phyloP scores from a whole-genome alignment of 2,113 vertebrate species.

The Gambusia holbrooki region DNA sequence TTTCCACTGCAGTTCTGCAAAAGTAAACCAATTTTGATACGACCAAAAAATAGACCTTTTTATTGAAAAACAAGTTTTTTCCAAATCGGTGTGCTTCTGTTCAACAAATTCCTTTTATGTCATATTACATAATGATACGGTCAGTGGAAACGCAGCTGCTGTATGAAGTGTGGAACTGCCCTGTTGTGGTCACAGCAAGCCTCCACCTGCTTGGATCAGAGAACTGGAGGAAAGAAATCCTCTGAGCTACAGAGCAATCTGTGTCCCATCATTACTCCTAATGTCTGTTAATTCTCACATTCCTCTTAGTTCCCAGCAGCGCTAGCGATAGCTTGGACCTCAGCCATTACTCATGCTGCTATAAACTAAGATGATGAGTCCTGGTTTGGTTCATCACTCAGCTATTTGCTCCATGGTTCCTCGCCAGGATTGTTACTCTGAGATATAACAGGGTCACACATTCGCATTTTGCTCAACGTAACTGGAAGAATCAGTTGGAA shows the following conservation, averaged over 20 bases:
- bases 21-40: too few relatives aligned
- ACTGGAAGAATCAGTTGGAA: too few relatives aligned
- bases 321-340: neutral
- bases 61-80: too few relatives aligned
- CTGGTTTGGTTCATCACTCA: slow-evolving; percentile 2
- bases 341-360: neutral
- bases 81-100: too few relatives aligned
- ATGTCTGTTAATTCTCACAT: neutral
- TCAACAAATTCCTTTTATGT: too few relatives aligned
- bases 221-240: neutral
- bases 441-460: neutral
- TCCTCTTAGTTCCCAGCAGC: neutral
- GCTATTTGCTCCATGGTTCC: slow-evolving; percentile 21
- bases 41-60: too few relatives aligned
- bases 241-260: neutral
- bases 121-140: too few relatives aligned
- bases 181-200: slow-evolving; percentile 17
- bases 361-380: neutral
- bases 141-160: too few relatives aligned
- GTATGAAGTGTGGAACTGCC: slow-evolving; percentile 18
- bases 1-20: too few relatives aligned
- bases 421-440: slow-evolving; percentile 19
- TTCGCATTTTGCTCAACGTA: too few relatives aligned
- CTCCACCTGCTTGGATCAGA: slow-evolving; percentile 21
- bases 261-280: neutral